Percentiles rank a stretch among this genome's conserved stretches.
Evolutionary conservation across 2,113 vertebrate species (phyloP).

Genomic region (Phylloscopus whistleri): DNA sequence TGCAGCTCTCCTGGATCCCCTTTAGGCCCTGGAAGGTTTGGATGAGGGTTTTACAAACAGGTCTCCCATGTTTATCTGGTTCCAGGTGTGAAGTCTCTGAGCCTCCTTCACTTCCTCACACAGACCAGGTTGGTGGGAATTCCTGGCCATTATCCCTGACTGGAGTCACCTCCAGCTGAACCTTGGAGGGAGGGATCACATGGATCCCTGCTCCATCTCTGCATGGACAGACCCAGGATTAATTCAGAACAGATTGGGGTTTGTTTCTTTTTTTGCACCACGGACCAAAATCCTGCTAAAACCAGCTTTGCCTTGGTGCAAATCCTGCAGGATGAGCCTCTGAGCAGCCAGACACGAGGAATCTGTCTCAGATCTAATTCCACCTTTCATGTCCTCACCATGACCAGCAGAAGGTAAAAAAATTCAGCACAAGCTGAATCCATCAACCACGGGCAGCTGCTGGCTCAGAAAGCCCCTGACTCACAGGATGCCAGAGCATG

Average conservation of each 20-base stretch:
- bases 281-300: background rate
- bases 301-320: background rate
- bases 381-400: background rate
- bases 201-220: background rate
- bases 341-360: accelerated
- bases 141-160: background rate
- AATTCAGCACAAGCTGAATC: background rate
- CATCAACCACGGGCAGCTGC: background rate
- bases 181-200: background rate
- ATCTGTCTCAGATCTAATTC: background rate
- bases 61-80: background rate
- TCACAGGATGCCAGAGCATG: background rate
- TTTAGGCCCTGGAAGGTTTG: background rate
- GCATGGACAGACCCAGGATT: background rate
- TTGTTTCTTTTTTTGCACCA: background rate
- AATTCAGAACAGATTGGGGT: background rate
- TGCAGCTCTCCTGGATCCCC: background rate
- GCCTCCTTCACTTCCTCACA: background rate
- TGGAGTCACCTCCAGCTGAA: background rate
- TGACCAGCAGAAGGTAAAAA: background rate
- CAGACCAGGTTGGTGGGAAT: background rate
- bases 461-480: background rate
- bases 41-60: background rate
- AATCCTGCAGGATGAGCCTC: background rate
- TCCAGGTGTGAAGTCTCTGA: background rate